Evolutionary conservation across 2,888 invertebrate species (phyloP).

Genomic region (Cepaea hortensis): DNA sequence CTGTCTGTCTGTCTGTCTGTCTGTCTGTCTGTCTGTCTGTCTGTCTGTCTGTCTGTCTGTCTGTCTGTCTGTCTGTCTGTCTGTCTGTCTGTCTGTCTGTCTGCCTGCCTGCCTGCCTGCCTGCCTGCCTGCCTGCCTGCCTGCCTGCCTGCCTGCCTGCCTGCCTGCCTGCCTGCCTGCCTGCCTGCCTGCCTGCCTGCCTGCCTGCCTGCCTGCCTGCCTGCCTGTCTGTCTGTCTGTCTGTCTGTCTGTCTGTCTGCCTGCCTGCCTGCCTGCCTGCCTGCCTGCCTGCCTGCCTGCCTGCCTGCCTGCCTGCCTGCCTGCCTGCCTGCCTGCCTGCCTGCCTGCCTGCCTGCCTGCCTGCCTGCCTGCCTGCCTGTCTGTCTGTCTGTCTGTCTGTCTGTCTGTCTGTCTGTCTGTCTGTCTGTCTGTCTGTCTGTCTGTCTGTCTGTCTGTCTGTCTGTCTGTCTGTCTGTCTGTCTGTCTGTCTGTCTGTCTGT

Average conservation of each 20-base stretch:
- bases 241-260: not conserved
- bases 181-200: not conserved
- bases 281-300: not conserved
- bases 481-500: too few species aligned
- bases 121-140: not conserved
- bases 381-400: too few species aligned
- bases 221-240: not conserved
- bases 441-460: too few species aligned
- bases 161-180: not conserved
- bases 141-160: too few species aligned
- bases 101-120: not conserved
- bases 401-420: too few species aligned
- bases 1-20: not conserved
- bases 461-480: too few species aligned
- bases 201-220: not conserved
- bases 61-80: not conserved
- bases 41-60: not conserved
- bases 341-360: too few species aligned
- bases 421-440: too few species aligned
- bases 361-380: too few species aligned
- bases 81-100: not conserved
- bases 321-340: too few species aligned
- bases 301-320: not conserved
- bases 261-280: not conserved
- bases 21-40: not conserved